These are phyloP conservation scores for Lepidothrix coronata DNA, from an alignment of 2,113 vertebrate species.

Conservation along the genomic window DNA sequence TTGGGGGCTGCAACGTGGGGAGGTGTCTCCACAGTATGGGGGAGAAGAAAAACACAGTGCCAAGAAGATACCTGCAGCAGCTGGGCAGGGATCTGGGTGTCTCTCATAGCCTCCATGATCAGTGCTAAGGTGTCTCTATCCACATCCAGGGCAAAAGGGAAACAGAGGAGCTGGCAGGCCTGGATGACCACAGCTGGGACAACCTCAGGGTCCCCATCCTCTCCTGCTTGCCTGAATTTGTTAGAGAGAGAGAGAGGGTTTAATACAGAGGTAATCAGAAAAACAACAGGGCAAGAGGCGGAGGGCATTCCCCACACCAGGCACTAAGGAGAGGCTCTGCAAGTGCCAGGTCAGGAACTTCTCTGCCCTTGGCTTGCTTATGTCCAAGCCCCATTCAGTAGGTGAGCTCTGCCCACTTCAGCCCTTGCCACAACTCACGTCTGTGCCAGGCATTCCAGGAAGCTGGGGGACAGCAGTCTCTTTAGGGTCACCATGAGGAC, in stretches of 20 bases:
- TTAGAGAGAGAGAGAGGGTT: background rate
- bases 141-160: constrained; percentile 76
- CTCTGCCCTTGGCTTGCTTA: rapidly evolving
- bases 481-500: constrained; percentile 67
- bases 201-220: constrained; percentile 48
- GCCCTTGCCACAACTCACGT: constrained; percentile 68
- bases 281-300: background rate
- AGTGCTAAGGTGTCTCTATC: constrained; percentile 47
- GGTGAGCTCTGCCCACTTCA: background rate
- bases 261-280: background rate
- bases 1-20: background rate
- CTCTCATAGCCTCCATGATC: constrained; percentile 56
- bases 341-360: background rate
- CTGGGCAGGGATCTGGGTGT: constrained; percentile 58
- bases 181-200: constrained; percentile 67
- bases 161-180: constrained; percentile 76
- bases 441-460: constrained; percentile 65
- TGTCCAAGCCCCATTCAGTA: background rate
- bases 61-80: constrained; percentile 74
- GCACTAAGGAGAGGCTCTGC: background rate
- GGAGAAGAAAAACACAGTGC: background rate
- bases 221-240: constrained; percentile 54
- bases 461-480: constrained; percentile 68
- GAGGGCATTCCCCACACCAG: background rate
- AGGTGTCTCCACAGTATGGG: background rate